A percentile compares a stretch with the other conserved stretches of the same genome.
phyloP scores from a whole-genome alignment of 2,113 vertebrate species.

The Ciconia maguari region DNA sequence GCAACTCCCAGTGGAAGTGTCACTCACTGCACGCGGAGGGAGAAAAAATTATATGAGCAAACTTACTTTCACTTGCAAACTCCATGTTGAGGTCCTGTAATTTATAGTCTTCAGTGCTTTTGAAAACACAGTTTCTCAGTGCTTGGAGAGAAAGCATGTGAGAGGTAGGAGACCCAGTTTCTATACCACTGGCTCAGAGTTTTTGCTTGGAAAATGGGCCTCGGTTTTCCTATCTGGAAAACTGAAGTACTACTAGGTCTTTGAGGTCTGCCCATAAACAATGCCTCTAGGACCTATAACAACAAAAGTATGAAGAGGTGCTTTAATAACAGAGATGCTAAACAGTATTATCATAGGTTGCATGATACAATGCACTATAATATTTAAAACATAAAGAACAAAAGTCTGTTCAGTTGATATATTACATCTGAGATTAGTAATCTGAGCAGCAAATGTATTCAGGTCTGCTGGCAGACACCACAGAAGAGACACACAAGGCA shows the following conservation, averaged over 20 bases:
- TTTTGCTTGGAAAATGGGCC: not conserved
- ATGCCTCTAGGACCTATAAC: not conserved
- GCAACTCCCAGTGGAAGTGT: not conserved
- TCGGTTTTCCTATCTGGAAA: not conserved
- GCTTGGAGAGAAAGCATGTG: not conserved
- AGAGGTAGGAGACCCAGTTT: not conserved
- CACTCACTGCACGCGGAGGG: not conserved
- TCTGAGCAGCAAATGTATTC: not conserved
- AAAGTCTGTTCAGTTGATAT: not conserved
- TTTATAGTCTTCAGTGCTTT: not conserved
- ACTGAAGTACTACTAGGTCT: not conserved
- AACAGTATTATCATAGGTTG: not conserved
- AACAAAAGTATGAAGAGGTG: not conserved
- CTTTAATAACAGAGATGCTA: slow-evolving; percentile 21
- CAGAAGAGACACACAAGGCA: not conserved
- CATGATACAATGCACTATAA: not conserved
- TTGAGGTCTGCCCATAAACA: not conserved
- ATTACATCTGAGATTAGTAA: not conserved
- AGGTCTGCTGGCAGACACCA: not conserved
- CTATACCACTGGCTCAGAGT: not conserved
- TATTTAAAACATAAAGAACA: slow-evolving; percentile 11
- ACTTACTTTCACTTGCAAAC: not conserved
- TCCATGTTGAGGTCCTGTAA: not conserved
- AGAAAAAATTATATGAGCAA: not conserved
- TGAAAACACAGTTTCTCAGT: not conserved